Percentiles rank a stretch among this genome's conserved stretches.
These are phyloP conservation scores for Acrossocheilus wenchowensis DNA, from an alignment of 2,797 vertebrate species.

Conservation along the genomic window DNA sequence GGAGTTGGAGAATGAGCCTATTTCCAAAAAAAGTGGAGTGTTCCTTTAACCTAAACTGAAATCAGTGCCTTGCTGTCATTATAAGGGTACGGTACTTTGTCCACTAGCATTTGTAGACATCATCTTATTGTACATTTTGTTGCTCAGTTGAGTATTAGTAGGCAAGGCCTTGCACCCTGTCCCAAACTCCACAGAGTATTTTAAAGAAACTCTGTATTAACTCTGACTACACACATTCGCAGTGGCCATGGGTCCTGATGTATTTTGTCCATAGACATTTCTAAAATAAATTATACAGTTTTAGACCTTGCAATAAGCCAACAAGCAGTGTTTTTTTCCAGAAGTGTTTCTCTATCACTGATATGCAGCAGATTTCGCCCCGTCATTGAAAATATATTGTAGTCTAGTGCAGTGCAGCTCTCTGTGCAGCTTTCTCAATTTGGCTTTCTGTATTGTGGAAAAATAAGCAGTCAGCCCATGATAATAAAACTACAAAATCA, in stretches of 20 bases:
- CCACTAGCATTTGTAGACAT: neutral
- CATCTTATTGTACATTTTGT: neutral
- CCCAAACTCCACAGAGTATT: neutral
- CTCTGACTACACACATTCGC: neutral
- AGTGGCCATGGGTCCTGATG: neutral
- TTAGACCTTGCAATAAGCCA: neutral
- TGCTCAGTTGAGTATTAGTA: neutral
- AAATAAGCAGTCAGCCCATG: neutral
- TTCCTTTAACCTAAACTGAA: neutral
- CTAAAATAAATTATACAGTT: neutral
- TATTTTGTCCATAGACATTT: neutral
- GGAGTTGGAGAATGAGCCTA: no score
- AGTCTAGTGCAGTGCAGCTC: neutral
- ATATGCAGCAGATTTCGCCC: neutral
- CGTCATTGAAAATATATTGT: neutral
- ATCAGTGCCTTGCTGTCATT: constrained; percentile 2
- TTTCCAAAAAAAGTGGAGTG: no score
- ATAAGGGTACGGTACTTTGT: neutral
- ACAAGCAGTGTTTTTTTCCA: neutral
- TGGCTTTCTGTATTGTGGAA: neutral
- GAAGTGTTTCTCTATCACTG: neutral
- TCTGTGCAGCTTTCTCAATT: neutral
- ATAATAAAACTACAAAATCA: neutral
- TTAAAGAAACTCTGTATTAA: neutral
- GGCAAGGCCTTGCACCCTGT: neutral